Conservation (phyloP, 1,140 invertebrate species). For the Aphelinus atriplicis region DNA sequence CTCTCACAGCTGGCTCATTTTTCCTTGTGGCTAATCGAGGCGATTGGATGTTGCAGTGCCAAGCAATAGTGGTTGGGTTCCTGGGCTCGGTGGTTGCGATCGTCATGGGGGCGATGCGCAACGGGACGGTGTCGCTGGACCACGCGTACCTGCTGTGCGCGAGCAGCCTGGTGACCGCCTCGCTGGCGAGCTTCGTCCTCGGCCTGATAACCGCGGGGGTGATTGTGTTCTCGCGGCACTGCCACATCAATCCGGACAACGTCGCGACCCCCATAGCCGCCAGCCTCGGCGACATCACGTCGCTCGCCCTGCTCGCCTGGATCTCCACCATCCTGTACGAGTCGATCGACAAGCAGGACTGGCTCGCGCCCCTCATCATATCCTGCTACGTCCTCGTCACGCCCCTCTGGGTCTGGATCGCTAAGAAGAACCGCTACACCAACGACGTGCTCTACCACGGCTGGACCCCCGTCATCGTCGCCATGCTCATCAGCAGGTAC, state of each 20-base stretch:
- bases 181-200: conserved; percentile 75
- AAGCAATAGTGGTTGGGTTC: conserved; percentile 89
- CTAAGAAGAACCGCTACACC: conserved; percentile 74
- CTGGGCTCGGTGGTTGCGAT: conserved; percentile 84
- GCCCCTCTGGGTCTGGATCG: conserved; percentile 77
- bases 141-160: conserved; percentile 84
- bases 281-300: conserved; percentile 85
- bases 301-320: conserved; percentile 77
- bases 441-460: conserved; percentile 74
- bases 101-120: conserved; percentile 80
- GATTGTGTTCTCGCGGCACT: conserved; percentile 74
- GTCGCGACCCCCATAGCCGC: conserved; percentile 91
- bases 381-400: conserved; percentile 71
- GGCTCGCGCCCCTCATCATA: conserved; percentile 76
- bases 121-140: conserved; percentile 76
- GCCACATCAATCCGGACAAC: conserved; percentile 88
- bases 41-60: conserved; percentile 69
- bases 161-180: conserved; percentile 83
- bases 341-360: conserved; percentile 71
- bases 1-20: no score
- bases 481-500: conserved; percentile 79
- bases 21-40: no score
- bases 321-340: conserved; percentile 73
- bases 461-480: conserved; percentile 79
- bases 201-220: conserved; percentile 79